Percentiles rank a stretch among this genome's conserved stretches.
These are phyloP conservation scores for Gonocerus acuteangulatus DNA, from an alignment of 2,888 invertebrate species.

Conservation along the genomic window DNA sequence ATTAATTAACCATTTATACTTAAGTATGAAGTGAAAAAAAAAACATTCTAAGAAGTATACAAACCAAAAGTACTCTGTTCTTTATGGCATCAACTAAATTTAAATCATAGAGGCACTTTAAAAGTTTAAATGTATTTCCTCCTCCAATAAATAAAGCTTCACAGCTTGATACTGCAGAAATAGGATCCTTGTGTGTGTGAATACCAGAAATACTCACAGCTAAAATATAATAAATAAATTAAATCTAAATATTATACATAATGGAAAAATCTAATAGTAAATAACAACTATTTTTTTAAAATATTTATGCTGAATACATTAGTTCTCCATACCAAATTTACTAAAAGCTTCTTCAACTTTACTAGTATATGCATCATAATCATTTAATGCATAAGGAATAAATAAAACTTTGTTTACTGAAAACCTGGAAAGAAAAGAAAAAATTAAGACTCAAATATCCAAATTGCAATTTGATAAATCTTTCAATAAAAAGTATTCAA, in stretches of 20 bases:
- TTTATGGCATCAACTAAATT: slow-evolving; percentile 57
- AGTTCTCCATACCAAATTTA: slow-evolving; percentile 51
- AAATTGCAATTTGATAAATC: slow-evolving; percentile 8
- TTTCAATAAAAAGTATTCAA: slow-evolving; percentile 12
- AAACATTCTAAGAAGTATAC: slow-evolving; percentile 1
- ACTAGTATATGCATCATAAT: slow-evolving; percentile 58
- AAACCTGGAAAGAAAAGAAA: slow-evolving; percentile 49
- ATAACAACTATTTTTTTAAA: neutral
- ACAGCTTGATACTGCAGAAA: slow-evolving; percentile 52
- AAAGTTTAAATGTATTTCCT: slow-evolving; percentile 69
- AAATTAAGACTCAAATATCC: slow-evolving; percentile 10
- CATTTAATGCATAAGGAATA: slow-evolving; percentile 63
- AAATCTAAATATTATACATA: neutral
- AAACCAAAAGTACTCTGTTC: slow-evolving; percentile 50
- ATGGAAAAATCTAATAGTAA: neutral
- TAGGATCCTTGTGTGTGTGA: slow-evolving; percentile 53
- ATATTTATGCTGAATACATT: neutral
- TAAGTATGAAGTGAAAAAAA: neutral
- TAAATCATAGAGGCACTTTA: slow-evolving; percentile 62
- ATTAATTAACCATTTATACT: neutral
- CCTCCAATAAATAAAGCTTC: slow-evolving; percentile 71
- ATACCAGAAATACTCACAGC: slow-evolving; percentile 57
- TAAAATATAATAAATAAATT: slow-evolving; percentile 36
- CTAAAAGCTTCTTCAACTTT: slow-evolving; percentile 53
- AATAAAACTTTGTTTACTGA: slow-evolving; percentile 59